Base-by-base conservation (phyloP, 2,888 invertebrate genomes). In the Parelbella ahira region DNA sequence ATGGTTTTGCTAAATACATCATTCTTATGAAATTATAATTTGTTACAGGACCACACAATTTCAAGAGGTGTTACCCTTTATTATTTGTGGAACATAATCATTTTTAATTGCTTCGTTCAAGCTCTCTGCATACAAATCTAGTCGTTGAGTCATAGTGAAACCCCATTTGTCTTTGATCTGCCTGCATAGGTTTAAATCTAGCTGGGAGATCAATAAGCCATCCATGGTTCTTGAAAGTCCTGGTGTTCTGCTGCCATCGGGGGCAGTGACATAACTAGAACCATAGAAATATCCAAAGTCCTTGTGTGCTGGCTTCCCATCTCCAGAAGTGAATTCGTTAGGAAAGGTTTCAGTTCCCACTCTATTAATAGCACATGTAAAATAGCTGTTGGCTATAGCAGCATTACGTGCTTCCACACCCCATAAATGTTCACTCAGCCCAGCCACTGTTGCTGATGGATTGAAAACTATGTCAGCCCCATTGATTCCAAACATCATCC, bases 391-490 rank as follows among this genome's bases (percentile, higher is more conserved):
- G 0, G 99, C 98, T 51, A 99, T 94, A 1, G 99, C 98, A 9
- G 99, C 99, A 88, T 95, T 96, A 48, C 99, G 89, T 0, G 99
- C 99, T 84, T 99, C 99, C 44, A 99, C 91, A 1, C 93, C 91
- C 99, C 99, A 99, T 42, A 99, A 74, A 0, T 97, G 97, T 74
- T 99, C 98, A 79, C 97, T 97, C 3, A 93, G 71, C 0, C 86
- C 89, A 12, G 91, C 89, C 15, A 90, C 95, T 59, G 99, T 99
- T 1, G 99, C 99, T n/a, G 97, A 98, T 2, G 99, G 99, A 80
- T 99, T 99, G 77, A 99, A 99, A 0, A 99, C 98, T 52, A 99
- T 97, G 89, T 99, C 99, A 1, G 99, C 99, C 2, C 98, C 98
- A 82, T 99, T 99, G 9, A 99, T 66, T 0, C 97, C 98, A 87